Evolutionary conservation across 2,888 invertebrate species (phyloP).

Genomic region (Lithodes maja): DNA sequence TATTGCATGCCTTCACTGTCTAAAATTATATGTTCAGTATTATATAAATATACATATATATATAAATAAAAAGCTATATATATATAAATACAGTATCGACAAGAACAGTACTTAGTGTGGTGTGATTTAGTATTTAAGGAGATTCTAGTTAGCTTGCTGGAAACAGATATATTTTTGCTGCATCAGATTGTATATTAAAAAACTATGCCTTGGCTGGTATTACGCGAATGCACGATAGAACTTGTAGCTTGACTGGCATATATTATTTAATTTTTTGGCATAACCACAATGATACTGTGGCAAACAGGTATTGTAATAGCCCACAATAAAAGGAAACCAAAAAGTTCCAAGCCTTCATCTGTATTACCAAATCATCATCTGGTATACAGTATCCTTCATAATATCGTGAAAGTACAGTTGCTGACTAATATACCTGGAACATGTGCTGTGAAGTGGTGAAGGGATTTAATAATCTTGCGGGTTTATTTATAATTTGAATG

Average conservation of each 20-base stretch:
- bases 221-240: not conserved
- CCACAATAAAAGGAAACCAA: no score
- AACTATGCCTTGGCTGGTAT: constrained; percentile 8
- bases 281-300: no score
- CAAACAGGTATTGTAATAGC: no score
- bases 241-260: not conserved
- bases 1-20: constrained; percentile 63
- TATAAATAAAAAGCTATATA: constrained; percentile 27
- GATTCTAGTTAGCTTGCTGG: constrained; percentile 53
- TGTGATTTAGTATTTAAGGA: constrained; percentile 60
- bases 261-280: no score
- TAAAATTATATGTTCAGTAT: constrained; percentile 52
- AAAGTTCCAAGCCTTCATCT: no score
- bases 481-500: no score
- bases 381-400: no score
- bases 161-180: constrained; percentile 61
- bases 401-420: no score
- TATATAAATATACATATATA: constrained; percentile 26
- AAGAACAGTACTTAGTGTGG: constrained; percentile 46
- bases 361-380: no score
- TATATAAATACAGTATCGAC: constrained; percentile 24
- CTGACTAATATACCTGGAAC: no score
- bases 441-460: no score
- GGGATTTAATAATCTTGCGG: no score
- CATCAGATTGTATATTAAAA: constrained; percentile 57